Evolutionary conservation across 2,113 vertebrate genomes (phyloP).

Genomic region (Alethe diademata): DNA sequence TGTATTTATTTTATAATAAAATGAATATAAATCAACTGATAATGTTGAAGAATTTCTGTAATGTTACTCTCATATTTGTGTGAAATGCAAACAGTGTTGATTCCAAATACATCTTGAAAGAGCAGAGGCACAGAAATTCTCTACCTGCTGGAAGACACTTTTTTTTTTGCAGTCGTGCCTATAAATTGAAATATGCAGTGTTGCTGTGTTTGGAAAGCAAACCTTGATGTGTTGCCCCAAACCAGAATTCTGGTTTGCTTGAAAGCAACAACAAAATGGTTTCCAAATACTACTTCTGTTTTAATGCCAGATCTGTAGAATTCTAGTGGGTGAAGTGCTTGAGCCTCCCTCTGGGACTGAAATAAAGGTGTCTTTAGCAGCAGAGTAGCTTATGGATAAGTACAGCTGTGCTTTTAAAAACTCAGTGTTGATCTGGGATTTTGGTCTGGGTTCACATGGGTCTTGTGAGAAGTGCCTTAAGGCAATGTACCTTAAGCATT

Average conservation of each 20-base stretch:
- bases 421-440: background rate
- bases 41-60: background rate
- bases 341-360: background rate
- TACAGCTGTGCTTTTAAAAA: background rate
- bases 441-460: background rate
- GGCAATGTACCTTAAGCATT: background rate
- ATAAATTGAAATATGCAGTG: background rate
- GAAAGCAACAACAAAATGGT: background rate
- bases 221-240: background rate
- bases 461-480: background rate
- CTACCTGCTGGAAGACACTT: background rate
- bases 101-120: background rate
- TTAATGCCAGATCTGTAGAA: background rate
- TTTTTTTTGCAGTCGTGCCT: background rate
- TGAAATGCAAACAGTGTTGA: background rate
- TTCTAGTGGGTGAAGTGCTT: background rate
- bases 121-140: background rate
- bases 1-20: constrained; percentile 55
- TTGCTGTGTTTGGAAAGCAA: background rate
- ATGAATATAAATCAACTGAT: background rate
- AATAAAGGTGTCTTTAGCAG: background rate
- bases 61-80: background rate
- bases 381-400: background rate
- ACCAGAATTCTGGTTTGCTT: background rate
- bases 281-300: background rate